Evolutionary conservation across 2,888 invertebrate species (phyloP), one percentile per base, ranked within the genome.

Genomic region (Eristalis tenax): DNA sequence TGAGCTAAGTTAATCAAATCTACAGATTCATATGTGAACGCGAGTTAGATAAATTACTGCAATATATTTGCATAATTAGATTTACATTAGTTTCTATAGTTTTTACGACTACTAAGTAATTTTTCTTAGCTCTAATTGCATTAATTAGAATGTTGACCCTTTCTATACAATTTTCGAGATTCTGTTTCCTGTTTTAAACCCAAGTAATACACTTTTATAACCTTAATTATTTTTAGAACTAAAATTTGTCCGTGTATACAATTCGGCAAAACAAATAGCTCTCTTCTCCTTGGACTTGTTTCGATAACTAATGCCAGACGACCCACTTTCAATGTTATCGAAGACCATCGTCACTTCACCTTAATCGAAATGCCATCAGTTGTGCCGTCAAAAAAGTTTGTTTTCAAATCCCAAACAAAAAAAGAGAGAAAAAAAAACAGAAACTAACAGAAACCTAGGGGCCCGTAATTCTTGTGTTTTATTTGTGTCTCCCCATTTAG

Each of bases 391-490:
- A 81, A 80, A 85, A 70, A 79, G 74, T 86, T 86, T 86, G 86
- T 86, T 86, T 86, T 86, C 75, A 86, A 83, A 86, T 86, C 74
- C 63, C 73, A 59, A 82, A 70, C 69, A 76, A 68, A 61, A 43
- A 71, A 38, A 65, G n/a, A n/a, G n/a, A n/a, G n/a, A n/a, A n/a
- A 35, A 73, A 73, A 23, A 66, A 22, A 26, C 38, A 85, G 32
- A 69, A 75, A 10, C 65, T 83, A 83, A 82, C 85, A 74, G 85
- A 74, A 81, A 78, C 77, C 77, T 65, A 57, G 75, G 43, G 85
- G 59, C 50, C 43, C 43, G 57, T 40, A 74, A 77, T 70, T 66
- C 22, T 65, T 8, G 28, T 61, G 13, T 35, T 68, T 66, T 82
- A n/a, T 75, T 32, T 22, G 35, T 75, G 59, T 63, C 40, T 18